Base-by-base conservation (phyloP, 1,140 invertebrate species). In the Drosophila ananassae region DNA sequence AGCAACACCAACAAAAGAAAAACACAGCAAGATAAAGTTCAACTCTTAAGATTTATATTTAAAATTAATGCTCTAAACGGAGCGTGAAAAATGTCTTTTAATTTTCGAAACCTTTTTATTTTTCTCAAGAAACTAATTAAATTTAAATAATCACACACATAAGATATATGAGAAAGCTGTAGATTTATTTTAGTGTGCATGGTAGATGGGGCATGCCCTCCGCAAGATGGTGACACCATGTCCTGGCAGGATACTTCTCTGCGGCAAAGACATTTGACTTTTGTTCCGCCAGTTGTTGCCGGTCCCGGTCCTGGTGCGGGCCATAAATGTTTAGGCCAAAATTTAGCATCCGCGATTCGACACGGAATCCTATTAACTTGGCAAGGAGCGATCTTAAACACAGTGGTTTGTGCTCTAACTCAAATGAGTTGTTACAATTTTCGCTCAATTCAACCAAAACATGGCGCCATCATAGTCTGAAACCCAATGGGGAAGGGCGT, bases 371-470 rank as follows among this genome's bases (percentile, higher is more conserved):
- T 30, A 10, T n/a, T 37, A 39, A 37, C 37, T 5, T 48, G 37
- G 32, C 2, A 34, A 67, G 39, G n/a, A 13, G 7, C 24, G 2
- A 13, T 7, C 12, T 17, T 32, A 12, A 9, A 9, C 39, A 13
- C 28, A 25, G 34, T 21, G 13, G 21, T 13, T 22, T 34, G 21
- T 7, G 44, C 32, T 22, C 21, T n/a, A 12, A 24, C 53, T 46
- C 17, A 28, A 67, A 51, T 46, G 58, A 71, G 28, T 69, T 69
- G 44, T 46, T 71, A 50, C 68, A 21, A n/a, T 28, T 22, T 17
- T 30, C 34, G 64, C 46, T 51, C 28, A 17, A 51, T 51, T 30
- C 61, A 78, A 63, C n/a, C 66, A 47, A 30, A 28, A 32, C 41
- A 39, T 72, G 51, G 39, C 68, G 62, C 7, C 60, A 57, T 64